Evolutionary conservation across 2,797 vertebrate species (phyloP), one percentile per base, ranked within the genome.

Genomic region (Streptopelia turtur): DNA sequence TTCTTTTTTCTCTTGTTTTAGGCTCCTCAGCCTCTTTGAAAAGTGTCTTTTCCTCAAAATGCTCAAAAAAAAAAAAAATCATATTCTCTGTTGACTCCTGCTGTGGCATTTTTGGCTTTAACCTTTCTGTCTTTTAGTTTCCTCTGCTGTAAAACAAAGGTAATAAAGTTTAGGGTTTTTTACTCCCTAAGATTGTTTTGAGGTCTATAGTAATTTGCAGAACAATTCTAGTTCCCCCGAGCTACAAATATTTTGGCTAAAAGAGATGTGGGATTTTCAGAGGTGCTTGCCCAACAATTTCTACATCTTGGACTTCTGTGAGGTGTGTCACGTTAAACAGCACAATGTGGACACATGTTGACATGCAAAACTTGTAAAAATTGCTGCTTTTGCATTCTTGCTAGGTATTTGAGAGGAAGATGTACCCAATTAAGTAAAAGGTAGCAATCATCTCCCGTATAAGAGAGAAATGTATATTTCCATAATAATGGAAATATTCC

Each of bases 221-320:
- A 92, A 79, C 31, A 90, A 61, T 75, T 90, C 35, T 69, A 82
- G 35, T 60, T 90, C 30, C 52, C 43, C 30, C 4, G 2, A 61
- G 65, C 59, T 88, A 76, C 55, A 93, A 59, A 65, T 86, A 71
- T 27, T 79, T 89, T 94, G 74, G 70, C 87, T 72, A 66, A 86
- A 81, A 18, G 13, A 3, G 8, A 70, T 27, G 47, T 87, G 80
- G 66, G 64, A 84, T 84, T 91, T 96, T 95, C 52, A 90, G 80
- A 77, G 27, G 33, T 91, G 37, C 27, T 82, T 94, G 83, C 59
- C 60, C 59, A 91, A n/a, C 10, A 39, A 0, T 88, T 90, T 95
- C 39, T 81, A 33, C 22, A 27, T 89, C 35, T 80, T 64, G 52
- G 41, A 64, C 49, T 90, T 61, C 57, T 76, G 10, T 66, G 41